A percentile compares a stretch with the other conserved stretches of the same genome.
phyloP scores from a whole-genome alignment of 2,888 invertebrate genomes.

The Cheilosia scutellata region DNA sequence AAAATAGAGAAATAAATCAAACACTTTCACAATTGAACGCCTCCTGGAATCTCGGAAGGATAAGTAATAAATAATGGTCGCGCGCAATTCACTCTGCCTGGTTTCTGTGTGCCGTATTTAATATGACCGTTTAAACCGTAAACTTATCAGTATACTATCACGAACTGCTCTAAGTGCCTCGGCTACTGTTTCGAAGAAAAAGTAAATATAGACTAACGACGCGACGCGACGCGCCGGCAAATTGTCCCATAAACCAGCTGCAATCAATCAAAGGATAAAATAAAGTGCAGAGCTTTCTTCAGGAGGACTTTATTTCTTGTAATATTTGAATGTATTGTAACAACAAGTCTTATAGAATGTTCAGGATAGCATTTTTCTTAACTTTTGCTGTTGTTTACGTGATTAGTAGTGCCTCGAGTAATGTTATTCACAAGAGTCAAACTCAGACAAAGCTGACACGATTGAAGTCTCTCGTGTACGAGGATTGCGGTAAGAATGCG shows the following conservation, averaged over 20 bases:
- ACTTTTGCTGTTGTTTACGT: neutral
- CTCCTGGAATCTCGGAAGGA: constrained; percentile 35
- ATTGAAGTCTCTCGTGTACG: constrained; percentile 45
- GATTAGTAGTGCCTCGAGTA: constrained; percentile 4
- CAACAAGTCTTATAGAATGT: constrained; percentile 27
- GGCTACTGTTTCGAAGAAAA: constrained; percentile 50
- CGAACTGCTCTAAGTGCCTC: constrained; percentile 66
- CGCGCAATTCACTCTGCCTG: constrained; percentile 20
- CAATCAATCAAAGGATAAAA: constrained; percentile 14
- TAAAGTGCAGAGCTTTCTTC: constrained; percentile 21
- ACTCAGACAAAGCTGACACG: neutral
- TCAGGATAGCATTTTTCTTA: constrained; percentile 19
- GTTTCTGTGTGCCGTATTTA: constrained; percentile 47
- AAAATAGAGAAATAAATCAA: neutral
- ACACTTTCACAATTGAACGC: constrained; percentile 15
- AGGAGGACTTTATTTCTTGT: neutral
- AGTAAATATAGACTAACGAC: constrained; percentile 14
- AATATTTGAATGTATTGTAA: constrained; percentile 8
- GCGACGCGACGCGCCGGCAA: neutral
- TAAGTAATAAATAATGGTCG: constrained; percentile 42
- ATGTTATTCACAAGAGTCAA: constrained; percentile 24
- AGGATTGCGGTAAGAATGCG: constrained; percentile 67
- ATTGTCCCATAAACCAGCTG: constrained; percentile 6
- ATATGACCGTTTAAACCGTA: constrained; percentile 51
- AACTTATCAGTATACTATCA: constrained; percentile 68